Conservation (phyloP, 2,888 invertebrate species). For the Tuta absoluta region DNA sequence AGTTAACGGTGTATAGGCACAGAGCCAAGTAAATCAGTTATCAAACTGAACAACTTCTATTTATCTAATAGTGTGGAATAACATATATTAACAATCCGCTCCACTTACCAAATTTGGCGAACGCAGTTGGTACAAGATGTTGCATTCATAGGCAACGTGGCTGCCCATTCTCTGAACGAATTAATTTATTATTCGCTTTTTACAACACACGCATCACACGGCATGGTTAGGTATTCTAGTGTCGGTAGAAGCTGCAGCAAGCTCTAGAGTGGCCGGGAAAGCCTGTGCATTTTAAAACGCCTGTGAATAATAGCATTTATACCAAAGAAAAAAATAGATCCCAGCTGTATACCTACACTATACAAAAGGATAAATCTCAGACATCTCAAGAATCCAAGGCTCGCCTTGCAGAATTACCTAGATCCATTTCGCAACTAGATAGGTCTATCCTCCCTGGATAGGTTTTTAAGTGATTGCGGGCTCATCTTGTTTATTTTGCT, state of each 20-base stretch:
- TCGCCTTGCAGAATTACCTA: slow-evolving; percentile 6
- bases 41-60: background rate
- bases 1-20: background rate
- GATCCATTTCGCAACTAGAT: slow-evolving; percentile 1
- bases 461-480: slow-evolving; percentile 51
- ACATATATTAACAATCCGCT: too few relatives aligned
- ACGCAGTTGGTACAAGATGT: too few relatives aligned
- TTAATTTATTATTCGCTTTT: too few relatives aligned
- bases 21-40: background rate
- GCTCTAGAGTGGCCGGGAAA: background rate
- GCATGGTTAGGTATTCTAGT: too few relatives aligned
- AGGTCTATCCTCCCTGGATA: slow-evolving; percentile 27
- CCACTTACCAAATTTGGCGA: too few relatives aligned
- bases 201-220: too few relatives aligned
- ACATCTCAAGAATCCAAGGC: slow-evolving; percentile 10
- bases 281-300: background rate
- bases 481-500: slow-evolving; percentile 44
- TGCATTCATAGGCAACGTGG: too few relatives aligned
- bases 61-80: too few relatives aligned
- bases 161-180: too few relatives aligned
- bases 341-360: background rate
- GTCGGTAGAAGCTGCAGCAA: too few relatives aligned
- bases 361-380: background rate
- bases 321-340: background rate
- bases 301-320: background rate